Evolutionary conservation across 1,140 invertebrate species (phyloP).

Genomic region (Teleogryllus occipitalis): DNA sequence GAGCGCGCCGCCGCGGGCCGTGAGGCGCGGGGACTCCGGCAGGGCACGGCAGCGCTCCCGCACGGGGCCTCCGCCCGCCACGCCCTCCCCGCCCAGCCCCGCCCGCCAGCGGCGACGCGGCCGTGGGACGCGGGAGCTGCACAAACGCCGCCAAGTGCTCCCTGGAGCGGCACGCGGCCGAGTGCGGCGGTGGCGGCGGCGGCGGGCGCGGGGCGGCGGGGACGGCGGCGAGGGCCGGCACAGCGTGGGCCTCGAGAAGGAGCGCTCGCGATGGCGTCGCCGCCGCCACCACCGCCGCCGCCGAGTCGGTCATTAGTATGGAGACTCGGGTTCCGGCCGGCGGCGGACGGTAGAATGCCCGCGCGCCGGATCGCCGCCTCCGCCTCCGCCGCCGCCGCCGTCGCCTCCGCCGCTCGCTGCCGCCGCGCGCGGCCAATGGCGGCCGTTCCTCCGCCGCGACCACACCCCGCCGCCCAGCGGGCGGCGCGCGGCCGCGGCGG

Average conservation of each 20-base stretch:
- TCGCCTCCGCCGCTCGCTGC: neutral
- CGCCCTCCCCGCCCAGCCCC: too few species aligned
- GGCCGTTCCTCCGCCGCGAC: neutral
- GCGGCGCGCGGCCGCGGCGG: too few species aligned
- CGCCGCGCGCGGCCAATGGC: neutral
- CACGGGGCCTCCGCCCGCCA: neutral
- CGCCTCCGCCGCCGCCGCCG: too few species aligned
- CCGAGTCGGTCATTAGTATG: neutral
- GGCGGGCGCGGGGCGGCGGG: too few species aligned
- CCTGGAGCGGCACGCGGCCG: neutral
- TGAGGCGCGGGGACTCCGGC: neutral
- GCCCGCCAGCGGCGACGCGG: neutral
- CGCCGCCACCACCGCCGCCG: too few species aligned
- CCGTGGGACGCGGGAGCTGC: too few species aligned
- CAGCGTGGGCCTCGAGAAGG: neutral
- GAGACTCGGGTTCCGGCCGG: neutral
- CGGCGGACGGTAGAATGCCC: neutral
- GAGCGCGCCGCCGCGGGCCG: too few species aligned
- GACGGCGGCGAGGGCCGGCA: too few species aligned
- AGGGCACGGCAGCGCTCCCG: neutral
- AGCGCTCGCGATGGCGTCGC: neutral
- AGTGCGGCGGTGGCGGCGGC: too few species aligned
- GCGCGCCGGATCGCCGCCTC: neutral
- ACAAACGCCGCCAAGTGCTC: neutral
- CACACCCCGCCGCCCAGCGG: neutral